Percentiles rank a stretch among this genome's conserved stretches.
These are phyloP conservation scores for Trichonephila clavata DNA, from an alignment of 1,140 invertebrate genomes.

Conservation along the genomic window DNA sequence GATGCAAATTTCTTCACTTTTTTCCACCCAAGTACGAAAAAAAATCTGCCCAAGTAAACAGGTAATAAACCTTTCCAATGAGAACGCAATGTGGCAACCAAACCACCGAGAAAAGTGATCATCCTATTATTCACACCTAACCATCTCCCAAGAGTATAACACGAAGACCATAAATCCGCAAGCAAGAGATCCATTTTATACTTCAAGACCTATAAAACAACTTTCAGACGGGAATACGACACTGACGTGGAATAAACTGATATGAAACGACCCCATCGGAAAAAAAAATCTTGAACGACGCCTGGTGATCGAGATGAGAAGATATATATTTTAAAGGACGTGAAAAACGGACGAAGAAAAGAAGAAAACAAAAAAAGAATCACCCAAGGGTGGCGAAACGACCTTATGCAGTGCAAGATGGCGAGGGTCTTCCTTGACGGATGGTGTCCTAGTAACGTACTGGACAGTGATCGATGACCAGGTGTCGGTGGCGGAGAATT, in stretches of 20 bases:
- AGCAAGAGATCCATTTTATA: constrained; percentile 58
- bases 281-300: neutral
- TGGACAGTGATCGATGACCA: constrained; percentile 74
- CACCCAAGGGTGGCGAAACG: constrained; percentile 54
- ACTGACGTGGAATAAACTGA: constrained; percentile 61
- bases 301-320: constrained; percentile 51
- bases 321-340: constrained; percentile 69
- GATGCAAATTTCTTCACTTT: too few relatives aligned
- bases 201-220: constrained; percentile 65
- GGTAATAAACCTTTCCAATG: neutral
- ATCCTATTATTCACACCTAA: constrained; percentile 17
- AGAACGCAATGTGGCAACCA: neutral
- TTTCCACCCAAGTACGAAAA: too few relatives aligned
- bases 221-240: constrained; percentile 67
- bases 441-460: constrained; percentile 66
- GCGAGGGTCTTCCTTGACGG: constrained; percentile 58
- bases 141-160: neutral
- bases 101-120: constrained; percentile 6
- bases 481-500: constrained; percentile 66
- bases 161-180: constrained; percentile 63
- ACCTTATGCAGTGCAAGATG: constrained; percentile 59
- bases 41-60: too few relatives aligned
- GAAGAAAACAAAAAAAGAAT: constrained; percentile 1
- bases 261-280: constrained; percentile 39
- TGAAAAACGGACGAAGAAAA: constrained; percentile 14